phyloP scores from a whole-genome alignment of 2,113 vertebrate genomes.

The Kryptolebias marmoratus region DNA sequence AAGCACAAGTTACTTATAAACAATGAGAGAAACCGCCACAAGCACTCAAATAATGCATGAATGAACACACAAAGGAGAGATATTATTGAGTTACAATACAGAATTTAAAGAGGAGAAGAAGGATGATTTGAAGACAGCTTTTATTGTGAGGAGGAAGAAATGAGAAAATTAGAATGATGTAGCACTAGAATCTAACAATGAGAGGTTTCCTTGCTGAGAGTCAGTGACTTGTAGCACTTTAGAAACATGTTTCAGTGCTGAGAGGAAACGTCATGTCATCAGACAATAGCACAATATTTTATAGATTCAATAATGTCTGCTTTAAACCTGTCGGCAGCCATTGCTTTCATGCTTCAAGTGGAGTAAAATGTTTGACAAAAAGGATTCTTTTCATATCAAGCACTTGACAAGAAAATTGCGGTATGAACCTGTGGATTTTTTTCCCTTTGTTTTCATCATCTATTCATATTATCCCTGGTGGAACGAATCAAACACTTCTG shows the following conservation, averaged over 20 bases:
- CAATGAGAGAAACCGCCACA: neutral
- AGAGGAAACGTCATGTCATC: neutral
- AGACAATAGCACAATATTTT: neutral
- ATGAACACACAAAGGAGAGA: neutral
- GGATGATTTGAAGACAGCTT: neutral
- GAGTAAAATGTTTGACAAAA: slow-evolving; percentile 4
- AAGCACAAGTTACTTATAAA: neutral
- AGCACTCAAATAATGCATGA: neutral
- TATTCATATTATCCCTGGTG: too few relatives aligned
- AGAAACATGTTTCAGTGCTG: neutral
- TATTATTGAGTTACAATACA: slow-evolving; percentile 3
- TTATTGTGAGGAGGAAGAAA: neutral
- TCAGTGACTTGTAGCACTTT: neutral
- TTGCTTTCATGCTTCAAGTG: neutral
- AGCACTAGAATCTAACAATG: neutral
- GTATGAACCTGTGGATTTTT: neutral
- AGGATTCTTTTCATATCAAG: slow-evolving; percentile 16
- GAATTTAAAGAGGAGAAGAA: neutral
- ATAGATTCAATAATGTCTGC: neutral
- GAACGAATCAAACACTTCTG: neutral
- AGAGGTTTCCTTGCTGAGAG: neutral
- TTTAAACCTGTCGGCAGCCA: slow-evolving; percentile 4
- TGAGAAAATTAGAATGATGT: neutral
- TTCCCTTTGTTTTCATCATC: neutral
- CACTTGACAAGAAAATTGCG: neutral